A percentile compares a stretch with the other conserved stretches of the same genome.
Conservation (phyloP, 2,797 vertebrate genomes). For the Loris lydekkerianus region DNA sequence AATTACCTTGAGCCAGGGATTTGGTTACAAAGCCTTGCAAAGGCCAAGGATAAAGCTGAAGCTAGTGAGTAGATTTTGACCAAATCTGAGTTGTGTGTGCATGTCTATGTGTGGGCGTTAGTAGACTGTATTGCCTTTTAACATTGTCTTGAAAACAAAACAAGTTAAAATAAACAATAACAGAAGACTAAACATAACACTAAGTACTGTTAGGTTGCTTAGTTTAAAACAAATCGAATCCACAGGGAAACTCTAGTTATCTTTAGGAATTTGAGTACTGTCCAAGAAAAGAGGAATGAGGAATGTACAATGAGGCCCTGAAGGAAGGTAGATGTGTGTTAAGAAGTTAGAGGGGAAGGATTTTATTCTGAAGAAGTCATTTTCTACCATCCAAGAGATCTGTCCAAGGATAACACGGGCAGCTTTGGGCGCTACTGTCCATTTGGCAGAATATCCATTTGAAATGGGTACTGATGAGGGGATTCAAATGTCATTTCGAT, state of each 20-base stretch:
- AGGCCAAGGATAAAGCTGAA: not conserved
- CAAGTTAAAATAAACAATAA: conserved; percentile 48
- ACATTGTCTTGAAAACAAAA: conserved; percentile 42
- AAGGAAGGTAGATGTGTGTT: not conserved
- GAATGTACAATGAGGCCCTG: rapidly evolving
- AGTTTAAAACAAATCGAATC: conserved; percentile 28
- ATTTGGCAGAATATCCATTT: not conserved
- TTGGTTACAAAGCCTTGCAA: not conserved
- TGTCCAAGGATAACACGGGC: not conserved
- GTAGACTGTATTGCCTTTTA: conserved; percentile 31
- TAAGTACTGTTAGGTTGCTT: not conserved
- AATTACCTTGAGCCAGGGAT: not conserved
- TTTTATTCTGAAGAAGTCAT: conserved; percentile 3
- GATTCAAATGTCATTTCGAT: not conserved
- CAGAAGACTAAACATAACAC: not conserved
- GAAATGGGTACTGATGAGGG: not conserved
- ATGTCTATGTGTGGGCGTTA: not conserved
- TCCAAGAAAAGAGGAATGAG: not conserved
- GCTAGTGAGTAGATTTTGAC: not conserved
- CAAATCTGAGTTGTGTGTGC: not conserved
- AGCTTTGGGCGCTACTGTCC: not conserved
- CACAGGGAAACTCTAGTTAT: not conserved
- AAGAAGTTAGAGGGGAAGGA: not conserved
- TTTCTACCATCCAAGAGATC: not conserved
- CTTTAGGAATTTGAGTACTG: not conserved